Conservation (phyloP, 2,113 vertebrate species). For the Plotosus lineatus region DNA sequence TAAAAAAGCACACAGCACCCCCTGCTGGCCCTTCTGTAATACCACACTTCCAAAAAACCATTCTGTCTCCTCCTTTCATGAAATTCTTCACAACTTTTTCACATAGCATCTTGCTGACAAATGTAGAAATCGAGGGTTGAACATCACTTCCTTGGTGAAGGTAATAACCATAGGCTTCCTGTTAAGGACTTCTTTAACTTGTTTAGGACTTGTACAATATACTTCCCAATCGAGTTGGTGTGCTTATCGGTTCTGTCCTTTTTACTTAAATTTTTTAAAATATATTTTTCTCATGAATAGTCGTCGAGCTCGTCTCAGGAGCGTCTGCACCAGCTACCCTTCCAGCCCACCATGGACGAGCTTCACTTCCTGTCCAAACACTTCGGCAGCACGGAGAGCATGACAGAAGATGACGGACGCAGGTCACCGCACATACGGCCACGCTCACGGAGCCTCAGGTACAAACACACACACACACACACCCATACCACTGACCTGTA, state of each 20-base stretch:
- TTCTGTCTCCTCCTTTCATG: no score
- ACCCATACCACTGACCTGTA: background rate
- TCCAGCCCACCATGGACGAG: slow-evolving; percentile 55
- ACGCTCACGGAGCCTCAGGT: slow-evolving; percentile 47
- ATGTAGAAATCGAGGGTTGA: background rate
- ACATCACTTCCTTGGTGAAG: no score
- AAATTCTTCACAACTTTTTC: no score
- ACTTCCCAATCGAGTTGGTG: background rate
- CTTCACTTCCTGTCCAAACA: slow-evolving; percentile 57
- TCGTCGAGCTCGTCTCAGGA: slow-evolving; percentile 56
- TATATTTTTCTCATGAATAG: background rate
- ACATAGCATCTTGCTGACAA: no score
- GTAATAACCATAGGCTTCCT: background rate
- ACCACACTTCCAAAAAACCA: no score
- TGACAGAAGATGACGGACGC: slow-evolving; percentile 52
- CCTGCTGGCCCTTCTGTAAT: no score
- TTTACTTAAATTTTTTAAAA: no score
- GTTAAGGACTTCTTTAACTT: no score
- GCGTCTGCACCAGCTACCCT: slow-evolving; percentile 54
- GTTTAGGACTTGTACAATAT: background rate
- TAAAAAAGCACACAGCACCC: no score
- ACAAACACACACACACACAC: slow-evolving; percentile 30
- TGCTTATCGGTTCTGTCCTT: background rate
- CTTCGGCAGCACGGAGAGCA: slow-evolving; percentile 55
- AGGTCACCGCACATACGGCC: slow-evolving; percentile 53